These are phyloP conservation scores for Eurois occulta DNA, from an alignment of 2,888 invertebrate genomes.

Conservation along the genomic window DNA sequence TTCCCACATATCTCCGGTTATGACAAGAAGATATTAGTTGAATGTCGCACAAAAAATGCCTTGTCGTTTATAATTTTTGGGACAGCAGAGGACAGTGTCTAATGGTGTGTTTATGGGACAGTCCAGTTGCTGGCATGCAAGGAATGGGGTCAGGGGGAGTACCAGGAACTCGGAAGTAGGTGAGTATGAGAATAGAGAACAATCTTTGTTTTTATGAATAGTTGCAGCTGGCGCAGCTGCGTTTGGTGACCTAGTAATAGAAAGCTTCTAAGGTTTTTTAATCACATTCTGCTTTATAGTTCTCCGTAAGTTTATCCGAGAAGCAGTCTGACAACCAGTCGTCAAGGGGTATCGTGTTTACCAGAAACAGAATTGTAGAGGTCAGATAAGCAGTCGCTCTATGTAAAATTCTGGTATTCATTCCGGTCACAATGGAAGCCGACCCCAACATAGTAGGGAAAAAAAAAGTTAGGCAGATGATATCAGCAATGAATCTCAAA, in stretches of 20 bases:
- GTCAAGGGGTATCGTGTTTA: not conserved
- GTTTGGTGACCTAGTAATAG: not conserved
- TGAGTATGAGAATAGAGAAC: slow-evolving; percentile 21
- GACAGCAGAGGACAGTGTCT: slow-evolving; percentile 39
- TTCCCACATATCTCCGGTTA: slow-evolving; percentile 27
- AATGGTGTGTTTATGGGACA: slow-evolving; percentile 42
- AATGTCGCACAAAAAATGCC: slow-evolving; percentile 39
- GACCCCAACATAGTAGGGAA: not conserved
- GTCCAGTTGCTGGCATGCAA: slow-evolving; percentile 13
- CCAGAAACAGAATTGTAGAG: not conserved
- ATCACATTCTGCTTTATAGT: not conserved
- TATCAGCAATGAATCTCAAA: not conserved
- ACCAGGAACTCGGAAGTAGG: slow-evolving; percentile 49
- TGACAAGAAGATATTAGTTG: slow-evolving; percentile 56
- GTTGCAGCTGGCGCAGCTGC: not conserved
- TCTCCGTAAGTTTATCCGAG: not conserved
- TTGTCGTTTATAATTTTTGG: slow-evolving; percentile 39
- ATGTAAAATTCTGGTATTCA: not conserved
- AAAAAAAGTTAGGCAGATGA: not conserved
- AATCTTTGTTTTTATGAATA: not conserved
- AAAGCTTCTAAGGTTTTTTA: not conserved
- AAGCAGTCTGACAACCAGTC: not conserved
- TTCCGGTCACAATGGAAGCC: not conserved
- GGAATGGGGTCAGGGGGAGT: slow-evolving; percentile 55
- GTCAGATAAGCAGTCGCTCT: not conserved